Conservation (phyloP, 2,888 invertebrate species). For the Archips crataeganus region DNA sequence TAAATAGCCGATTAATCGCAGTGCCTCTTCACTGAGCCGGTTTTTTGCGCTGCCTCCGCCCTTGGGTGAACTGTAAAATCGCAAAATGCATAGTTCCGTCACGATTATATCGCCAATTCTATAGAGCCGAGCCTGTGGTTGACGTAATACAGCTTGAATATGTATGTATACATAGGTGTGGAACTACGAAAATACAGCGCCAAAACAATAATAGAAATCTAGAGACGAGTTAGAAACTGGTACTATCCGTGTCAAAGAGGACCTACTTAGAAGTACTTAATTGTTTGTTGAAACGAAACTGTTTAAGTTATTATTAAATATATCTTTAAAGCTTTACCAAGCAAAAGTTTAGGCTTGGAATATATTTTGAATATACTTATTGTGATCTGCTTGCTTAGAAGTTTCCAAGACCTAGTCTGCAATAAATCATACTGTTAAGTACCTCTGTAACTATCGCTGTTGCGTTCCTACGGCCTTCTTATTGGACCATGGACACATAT, state of each 20-base stretch:
- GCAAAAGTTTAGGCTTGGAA: not conserved
- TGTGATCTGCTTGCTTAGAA: not conserved
- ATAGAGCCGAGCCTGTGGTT: constrained; percentile 27
- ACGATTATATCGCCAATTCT: constrained; percentile 19
- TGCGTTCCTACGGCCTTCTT: constrained; percentile 11
- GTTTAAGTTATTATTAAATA: not conserved
- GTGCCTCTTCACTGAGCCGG: constrained; percentile 6
- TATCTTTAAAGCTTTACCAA: not conserved
- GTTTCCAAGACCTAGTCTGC: not conserved
- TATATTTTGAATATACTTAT: not conserved
- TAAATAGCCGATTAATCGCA: not conserved
- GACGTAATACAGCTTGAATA: constrained; percentile 23
- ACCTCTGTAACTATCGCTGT: not conserved
- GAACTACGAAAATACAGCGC: constrained; percentile 9
- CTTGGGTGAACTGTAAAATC: constrained; percentile 37
- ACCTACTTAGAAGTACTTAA: not conserved
- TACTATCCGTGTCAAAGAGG: constrained; percentile 1
- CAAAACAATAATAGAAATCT: constrained; percentile 22
- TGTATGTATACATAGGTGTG: constrained; percentile 20
- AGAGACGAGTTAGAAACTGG: constrained; percentile 7
- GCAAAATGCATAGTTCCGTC: constrained; percentile 42
- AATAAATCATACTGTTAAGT: not conserved
- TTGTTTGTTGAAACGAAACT: not conserved
- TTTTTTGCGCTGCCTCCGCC: constrained; percentile 8
- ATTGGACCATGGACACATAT: constrained; percentile 12